A percentile compares a stretch with the other conserved stretches of the same genome.
phyloP scores from a whole-genome alignment of 2,797 vertebrate genomes.

The Poecilia velifera region DNA sequence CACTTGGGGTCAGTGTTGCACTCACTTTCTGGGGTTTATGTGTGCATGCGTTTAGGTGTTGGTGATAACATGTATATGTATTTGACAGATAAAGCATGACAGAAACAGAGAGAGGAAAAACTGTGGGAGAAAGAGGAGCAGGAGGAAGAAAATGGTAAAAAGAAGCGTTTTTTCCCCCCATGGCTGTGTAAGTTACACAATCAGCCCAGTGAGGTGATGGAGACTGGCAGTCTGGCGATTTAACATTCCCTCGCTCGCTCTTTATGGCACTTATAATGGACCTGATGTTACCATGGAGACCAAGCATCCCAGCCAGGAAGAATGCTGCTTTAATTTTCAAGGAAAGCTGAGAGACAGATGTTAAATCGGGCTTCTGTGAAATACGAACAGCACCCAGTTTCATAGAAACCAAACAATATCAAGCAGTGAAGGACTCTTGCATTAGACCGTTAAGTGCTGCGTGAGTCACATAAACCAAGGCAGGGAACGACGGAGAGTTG shows the following conservation, averaged over 20 bases:
- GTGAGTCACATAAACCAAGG: slow-evolving; percentile 45
- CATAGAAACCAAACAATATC: slow-evolving; percentile 19
- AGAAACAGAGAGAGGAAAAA: slow-evolving; percentile 15
- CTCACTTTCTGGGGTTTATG: slow-evolving; percentile 24
- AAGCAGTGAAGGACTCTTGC: slow-evolving; percentile 24
- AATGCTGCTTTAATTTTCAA: slow-evolving; percentile 49
- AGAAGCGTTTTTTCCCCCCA: background rate
- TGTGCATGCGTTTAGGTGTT: slow-evolving; percentile 10
- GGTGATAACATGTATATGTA: background rate
- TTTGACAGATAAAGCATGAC: slow-evolving; percentile 7
- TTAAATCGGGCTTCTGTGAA: slow-evolving; percentile 23
- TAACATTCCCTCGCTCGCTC: slow-evolving; percentile 53
- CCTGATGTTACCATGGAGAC: slow-evolving; percentile 77
- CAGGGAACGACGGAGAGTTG: slow-evolving; percentile 39
- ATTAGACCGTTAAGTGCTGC: slow-evolving; percentile 32
- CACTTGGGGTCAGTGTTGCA: slow-evolving; percentile 74
- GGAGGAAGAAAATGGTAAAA: slow-evolving; percentile 9
- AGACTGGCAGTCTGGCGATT: slow-evolving; percentile 50
- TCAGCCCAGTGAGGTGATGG: slow-evolving; percentile 47
- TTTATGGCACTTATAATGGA: slow-evolving; percentile 65
- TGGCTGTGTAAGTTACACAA: slow-evolving; percentile 54
- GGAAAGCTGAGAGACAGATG: slow-evolving; percentile 32
- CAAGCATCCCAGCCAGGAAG: slow-evolving; percentile 48
- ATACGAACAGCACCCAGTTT: slow-evolving; percentile 11
- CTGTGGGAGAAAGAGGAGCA: slow-evolving; percentile 32